phyloP scores from a whole-genome alignment of 2,113 vertebrate genomes.

The Amblyopsis rosae region DNA sequence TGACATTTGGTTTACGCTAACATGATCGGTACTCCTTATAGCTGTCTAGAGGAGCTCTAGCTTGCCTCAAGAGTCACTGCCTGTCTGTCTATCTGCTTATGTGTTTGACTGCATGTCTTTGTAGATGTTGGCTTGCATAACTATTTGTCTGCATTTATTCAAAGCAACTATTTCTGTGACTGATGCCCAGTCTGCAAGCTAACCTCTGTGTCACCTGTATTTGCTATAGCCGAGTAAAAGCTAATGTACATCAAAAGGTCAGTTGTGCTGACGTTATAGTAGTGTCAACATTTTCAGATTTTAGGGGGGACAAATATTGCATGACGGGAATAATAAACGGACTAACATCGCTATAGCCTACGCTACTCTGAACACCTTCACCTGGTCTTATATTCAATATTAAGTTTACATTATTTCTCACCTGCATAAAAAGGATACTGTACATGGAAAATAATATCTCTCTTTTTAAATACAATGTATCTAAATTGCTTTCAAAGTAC shows the following conservation, averaged over 20 bases:
- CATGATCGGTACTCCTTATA: constrained; percentile 41
- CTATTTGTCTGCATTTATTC: constrained; percentile 12
- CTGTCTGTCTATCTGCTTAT: neutral
- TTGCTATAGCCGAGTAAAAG: too few species aligned
- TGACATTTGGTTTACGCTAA: constrained; percentile 35
- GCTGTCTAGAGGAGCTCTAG: constrained; percentile 53
- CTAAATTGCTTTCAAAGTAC: constrained; percentile 38
- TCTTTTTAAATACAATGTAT: constrained; percentile 26
- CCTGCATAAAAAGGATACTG: constrained; percentile 23
- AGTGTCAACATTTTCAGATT: too few species aligned
- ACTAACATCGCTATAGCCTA: neutral
- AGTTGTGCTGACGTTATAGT: too few species aligned
- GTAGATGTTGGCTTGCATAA: constrained; percentile 14
- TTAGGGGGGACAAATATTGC: too few species aligned
- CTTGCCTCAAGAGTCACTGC: constrained; percentile 21
- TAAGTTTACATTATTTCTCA: neutral
- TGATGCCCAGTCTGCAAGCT: neutral
- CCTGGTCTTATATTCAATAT: neutral
- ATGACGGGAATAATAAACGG: too few species aligned
- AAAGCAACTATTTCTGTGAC: neutral
- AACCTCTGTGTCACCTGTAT: neutral
- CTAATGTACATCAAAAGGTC: too few species aligned
- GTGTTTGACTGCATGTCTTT: constrained; percentile 28
- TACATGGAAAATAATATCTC: constrained; percentile 22
- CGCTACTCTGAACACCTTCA: neutral